Evolutionary conservation across 2,113 vertebrate genomes (phyloP).

Genomic region (Rhinoptilus africanus): DNA sequence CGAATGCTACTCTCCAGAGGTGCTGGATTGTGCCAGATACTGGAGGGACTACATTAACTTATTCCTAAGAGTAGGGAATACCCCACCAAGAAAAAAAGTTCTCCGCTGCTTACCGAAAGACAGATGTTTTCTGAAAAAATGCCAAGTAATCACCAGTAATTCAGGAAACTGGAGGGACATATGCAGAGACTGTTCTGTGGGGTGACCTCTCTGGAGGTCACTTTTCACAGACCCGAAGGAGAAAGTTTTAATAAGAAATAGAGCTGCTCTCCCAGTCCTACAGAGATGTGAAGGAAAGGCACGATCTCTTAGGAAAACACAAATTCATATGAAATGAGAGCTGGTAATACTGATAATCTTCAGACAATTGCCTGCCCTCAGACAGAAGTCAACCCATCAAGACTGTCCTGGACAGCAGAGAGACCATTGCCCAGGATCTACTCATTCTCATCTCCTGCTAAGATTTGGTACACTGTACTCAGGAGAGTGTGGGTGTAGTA

Average conservation of each 20-base stretch:
- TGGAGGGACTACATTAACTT: neutral
- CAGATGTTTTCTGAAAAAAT: neutral
- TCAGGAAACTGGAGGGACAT: neutral
- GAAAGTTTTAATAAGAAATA: neutral
- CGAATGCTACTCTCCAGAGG: neutral
- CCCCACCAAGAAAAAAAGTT: neutral
- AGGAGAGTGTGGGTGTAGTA: neutral
- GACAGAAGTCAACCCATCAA: neutral
- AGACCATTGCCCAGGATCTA: neutral
- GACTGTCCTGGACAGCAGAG: neutral
- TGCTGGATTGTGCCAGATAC: neutral
- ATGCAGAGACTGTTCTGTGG: neutral
- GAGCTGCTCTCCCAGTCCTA: neutral
- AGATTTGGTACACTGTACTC: neutral
- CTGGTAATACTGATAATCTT: neutral
- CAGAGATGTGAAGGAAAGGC: neutral
- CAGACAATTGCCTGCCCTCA: neutral
- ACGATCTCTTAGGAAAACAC: neutral
- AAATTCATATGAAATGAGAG: neutral
- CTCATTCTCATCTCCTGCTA: neutral
- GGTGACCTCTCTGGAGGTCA: neutral
- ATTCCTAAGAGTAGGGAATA: neutral
- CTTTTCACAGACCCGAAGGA: neutral
- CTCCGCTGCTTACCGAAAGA: neutral
- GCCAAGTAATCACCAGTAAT: neutral